Base-by-base conservation (phyloP, 2,113 vertebrate species). In the Halcyon senegalensis region DNA sequence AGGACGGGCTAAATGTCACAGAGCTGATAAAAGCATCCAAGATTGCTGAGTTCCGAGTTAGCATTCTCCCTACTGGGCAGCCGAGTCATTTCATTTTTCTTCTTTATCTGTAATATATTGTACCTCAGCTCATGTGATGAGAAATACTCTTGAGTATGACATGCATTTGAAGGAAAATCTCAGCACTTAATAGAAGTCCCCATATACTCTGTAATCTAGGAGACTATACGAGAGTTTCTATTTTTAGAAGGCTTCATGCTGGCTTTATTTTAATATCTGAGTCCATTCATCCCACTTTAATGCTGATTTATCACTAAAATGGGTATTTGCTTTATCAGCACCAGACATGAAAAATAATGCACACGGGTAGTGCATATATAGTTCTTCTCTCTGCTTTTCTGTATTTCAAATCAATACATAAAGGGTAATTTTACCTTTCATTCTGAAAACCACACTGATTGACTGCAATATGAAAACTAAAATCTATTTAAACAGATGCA, bases 261-360 rank as follows among this genome's bases (percentile, higher is more conserved):
- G 73, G 48, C 59, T 92, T 94, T 97, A 43, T 93, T 95, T 92
- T 86, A 96, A 87, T 93, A 96, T 75, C n/a, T 39, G 44, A 83
- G 63, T 51, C 75, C 70, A 92, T 93, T 94, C 79, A 93, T 89
- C 41, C 62, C 53, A 83, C 58, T 84, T 90, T 76, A 75, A 91
- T 76, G 51, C 56, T 94, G 78, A 95, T 96, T 96, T 95, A 93
- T 95, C 90, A 59, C 83, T 83, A 81, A 92, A 92, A 90, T 86
- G 60, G 86, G 17, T 77, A 19, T 21, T 94, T 94, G 69, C 64
- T 82, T 94, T 93, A 96, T 95, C 87, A 91, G 83, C 79, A 94
- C 59, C 2, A 6, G 37, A 84, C 72, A 84, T 79, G 81, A 88
- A 94, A 95, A 97, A 93, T 73, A 96, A 94, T 67, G 51, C 35